These are phyloP conservation scores for Drosophila nikananu DNA, from an alignment of 1,140 invertebrate species.

Conservation along the genomic window DNA sequence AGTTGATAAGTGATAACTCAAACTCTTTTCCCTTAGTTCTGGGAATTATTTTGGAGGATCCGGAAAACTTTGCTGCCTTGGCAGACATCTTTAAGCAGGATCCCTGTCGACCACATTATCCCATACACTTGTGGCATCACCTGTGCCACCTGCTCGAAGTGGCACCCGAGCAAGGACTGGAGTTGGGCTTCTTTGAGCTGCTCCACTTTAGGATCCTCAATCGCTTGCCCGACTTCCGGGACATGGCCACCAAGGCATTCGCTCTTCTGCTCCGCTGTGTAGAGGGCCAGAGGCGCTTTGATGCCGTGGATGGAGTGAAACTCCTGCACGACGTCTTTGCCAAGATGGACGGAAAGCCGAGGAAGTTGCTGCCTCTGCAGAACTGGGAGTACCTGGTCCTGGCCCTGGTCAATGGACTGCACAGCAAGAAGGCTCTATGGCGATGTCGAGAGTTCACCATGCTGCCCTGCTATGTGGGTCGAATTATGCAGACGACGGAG, in stretches of 20 bases:
- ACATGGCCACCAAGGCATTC: slow-evolving; percentile 67
- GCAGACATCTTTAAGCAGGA: slow-evolving; percentile 57
- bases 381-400: slow-evolving; percentile 59
- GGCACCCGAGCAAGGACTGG: slow-evolving; percentile 53
- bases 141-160: slow-evolving; percentile 67
- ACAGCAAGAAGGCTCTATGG: slow-evolving; percentile 74
- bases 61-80: slow-evolving; percentile 43
- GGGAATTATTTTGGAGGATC: slow-evolving; percentile 43
- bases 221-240: slow-evolving; percentile 51
- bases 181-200: slow-evolving; percentile 71
- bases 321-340: slow-evolving; percentile 55
- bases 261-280: slow-evolving; percentile 67
- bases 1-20: no score
- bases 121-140: slow-evolving; percentile 65
- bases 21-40: slow-evolving; percentile 38
- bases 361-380: slow-evolving; percentile 28
- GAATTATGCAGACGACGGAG: slow-evolving; percentile 14
- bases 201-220: slow-evolving; percentile 49
- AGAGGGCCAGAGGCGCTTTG: slow-evolving; percentile 69
- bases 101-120: slow-evolving; percentile 53
- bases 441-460: slow-evolving; percentile 69
- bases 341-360: not conserved
- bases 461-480: slow-evolving; percentile 63
- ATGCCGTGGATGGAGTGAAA: slow-evolving; percentile 61
- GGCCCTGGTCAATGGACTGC: slow-evolving; percentile 64